Evolutionary conservation across 2,888 invertebrate genomes (phyloP).

Genomic region (Lasioglossum vierecki): DNA sequence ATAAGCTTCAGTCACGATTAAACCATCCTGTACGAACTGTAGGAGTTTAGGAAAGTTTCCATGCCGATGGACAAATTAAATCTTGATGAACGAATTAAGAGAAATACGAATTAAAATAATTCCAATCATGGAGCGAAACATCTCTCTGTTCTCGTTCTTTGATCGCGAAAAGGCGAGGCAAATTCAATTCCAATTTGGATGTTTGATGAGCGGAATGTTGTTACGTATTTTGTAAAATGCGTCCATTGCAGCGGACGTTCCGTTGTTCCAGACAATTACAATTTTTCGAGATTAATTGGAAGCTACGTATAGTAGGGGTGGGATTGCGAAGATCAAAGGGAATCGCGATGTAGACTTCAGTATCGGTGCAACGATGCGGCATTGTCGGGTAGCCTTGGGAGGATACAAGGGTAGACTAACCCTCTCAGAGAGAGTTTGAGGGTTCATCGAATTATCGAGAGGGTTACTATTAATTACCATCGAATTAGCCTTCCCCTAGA

Average conservation of each 20-base stretch:
- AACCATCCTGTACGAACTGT: no score
- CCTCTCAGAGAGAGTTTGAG: constrained; percentile 51
- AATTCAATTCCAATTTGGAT: not conserved
- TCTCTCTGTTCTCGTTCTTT: not conserved
- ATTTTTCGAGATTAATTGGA: constrained; percentile 34
- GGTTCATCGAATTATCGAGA: constrained; percentile 71
- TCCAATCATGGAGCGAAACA: not conserved
- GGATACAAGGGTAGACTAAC: constrained; percentile 49
- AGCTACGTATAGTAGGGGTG: constrained; percentile 5
- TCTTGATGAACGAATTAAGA: not conserved
- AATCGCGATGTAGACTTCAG: constrained; percentile 27
- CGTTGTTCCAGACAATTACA: constrained; percentile 12
- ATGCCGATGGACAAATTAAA: not conserved
- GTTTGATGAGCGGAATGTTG: not conserved
- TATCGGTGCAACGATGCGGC: constrained; percentile 47
- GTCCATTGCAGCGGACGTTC: not conserved
- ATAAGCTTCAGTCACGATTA: no score
- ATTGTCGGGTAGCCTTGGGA: constrained; percentile 50
- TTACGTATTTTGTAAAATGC: not conserved
- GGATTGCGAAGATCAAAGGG: constrained; percentile 45
- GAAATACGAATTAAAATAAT: not conserved
- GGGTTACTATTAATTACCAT: constrained; percentile 72
- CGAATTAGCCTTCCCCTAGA: constrained; percentile 57
- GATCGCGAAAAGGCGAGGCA: not conserved
- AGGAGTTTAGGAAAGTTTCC: no score